A percentile compares a stretch with the other conserved stretches of the same genome.
Evolutionary conservation across 2,797 vertebrate genomes (phyloP).

Genomic region (Falco rusticolus): DNA sequence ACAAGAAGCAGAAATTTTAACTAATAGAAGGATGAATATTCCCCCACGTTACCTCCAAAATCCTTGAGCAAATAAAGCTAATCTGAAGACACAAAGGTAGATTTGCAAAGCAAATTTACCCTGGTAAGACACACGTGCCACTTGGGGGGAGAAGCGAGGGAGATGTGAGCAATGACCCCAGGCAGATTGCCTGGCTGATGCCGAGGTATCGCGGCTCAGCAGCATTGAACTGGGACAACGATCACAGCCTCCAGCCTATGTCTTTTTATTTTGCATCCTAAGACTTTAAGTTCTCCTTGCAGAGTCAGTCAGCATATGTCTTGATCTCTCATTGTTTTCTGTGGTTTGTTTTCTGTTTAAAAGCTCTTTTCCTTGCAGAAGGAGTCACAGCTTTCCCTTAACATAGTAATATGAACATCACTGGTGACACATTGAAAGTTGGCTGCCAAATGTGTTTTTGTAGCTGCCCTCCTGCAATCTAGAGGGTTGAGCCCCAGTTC

Average conservation of each 20-base stretch:
- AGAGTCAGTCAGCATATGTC: not conserved
- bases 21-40: slow-evolving; percentile 10
- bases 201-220: not conserved
- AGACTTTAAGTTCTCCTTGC: not conserved
- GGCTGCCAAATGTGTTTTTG: not conserved
- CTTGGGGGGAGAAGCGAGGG: not conserved
- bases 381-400: not conserved
- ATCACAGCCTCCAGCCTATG: not conserved
- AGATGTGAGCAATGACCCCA: not conserved
- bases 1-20: not conserved
- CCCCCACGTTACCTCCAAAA: not conserved
- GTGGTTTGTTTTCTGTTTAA: not conserved
- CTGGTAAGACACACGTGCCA: not conserved
- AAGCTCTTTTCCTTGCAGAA: not conserved
- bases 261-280: not conserved
- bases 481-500: not conserved
- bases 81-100: not conserved
- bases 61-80: slow-evolving; percentile 42
- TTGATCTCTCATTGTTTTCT: not conserved
- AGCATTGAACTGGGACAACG: not conserved
- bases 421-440: not conserved
- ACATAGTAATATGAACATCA: not conserved
- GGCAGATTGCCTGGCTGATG: not conserved
- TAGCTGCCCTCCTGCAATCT: not conserved
- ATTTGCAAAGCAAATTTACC: slow-evolving; percentile 41